Conservation (phyloP, 2,888 invertebrate genomes). For the Eumacrocentrus americanus region DNA sequence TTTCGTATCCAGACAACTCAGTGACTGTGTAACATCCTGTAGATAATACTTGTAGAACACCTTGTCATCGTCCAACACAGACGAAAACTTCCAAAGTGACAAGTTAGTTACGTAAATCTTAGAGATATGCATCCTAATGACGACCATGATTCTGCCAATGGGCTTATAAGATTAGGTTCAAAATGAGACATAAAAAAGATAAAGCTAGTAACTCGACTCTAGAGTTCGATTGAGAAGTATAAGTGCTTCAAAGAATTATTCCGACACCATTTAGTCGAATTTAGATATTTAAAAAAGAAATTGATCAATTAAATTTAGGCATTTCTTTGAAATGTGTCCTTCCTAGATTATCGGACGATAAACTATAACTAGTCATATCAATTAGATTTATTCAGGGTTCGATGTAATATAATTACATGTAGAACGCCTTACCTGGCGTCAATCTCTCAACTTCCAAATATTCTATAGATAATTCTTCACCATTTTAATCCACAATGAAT, state of each 20-base stretch:
- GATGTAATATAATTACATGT: constrained; percentile 5
- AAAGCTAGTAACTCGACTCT: not conserved
- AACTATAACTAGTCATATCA: constrained; percentile 25
- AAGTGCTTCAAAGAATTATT: not conserved
- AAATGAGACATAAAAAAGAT: too few species aligned
- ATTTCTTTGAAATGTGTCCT: not conserved
- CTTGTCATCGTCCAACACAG: too few species aligned
- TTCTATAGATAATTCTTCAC: not conserved
- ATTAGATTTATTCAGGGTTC: constrained; percentile 17
- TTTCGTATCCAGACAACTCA: too few species aligned
- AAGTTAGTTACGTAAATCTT: not conserved
- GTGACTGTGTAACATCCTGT: too few species aligned
- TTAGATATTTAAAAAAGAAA: not conserved
- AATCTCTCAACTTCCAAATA: not conserved
- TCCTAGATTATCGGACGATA: constrained; percentile 19
- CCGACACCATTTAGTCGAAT: not conserved
- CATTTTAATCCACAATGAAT: not conserved
- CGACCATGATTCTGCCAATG: not conserved
- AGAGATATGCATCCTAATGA: not conserved
- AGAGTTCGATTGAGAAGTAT: not conserved
- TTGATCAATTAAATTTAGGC: not conserved
- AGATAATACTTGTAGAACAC: too few species aligned
- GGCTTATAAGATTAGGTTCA: not conserved
- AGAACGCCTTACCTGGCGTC: not conserved
- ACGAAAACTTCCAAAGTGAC: not conserved